phyloP scores from a whole-genome alignment of 2,113 vertebrate species.

The Laticauda laticaudata region DNA sequence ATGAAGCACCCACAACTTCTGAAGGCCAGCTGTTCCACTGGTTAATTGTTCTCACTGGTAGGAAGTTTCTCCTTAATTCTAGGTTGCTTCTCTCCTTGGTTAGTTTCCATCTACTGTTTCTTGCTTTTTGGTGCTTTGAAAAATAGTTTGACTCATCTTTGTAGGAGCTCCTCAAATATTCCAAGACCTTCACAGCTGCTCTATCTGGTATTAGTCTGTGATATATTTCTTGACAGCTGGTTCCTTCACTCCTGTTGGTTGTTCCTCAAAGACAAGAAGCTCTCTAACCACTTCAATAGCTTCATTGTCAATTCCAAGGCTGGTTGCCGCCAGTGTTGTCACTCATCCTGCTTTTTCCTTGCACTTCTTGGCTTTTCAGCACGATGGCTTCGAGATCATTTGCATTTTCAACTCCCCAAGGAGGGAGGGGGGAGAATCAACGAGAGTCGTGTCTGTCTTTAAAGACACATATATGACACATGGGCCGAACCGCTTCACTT shows the following conservation, averaged over 20 bases:
- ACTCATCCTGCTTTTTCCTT: not conserved
- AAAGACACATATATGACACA: not conserved
- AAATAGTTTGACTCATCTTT: too few relatives aligned
- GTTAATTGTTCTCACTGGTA: too few relatives aligned
- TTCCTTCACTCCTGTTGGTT: not conserved
- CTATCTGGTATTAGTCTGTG: not conserved
- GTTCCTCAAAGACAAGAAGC: not conserved
- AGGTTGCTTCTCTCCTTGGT: too few relatives aligned
- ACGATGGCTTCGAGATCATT: not conserved
- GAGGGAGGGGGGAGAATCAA: not conserved
- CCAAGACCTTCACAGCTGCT: not conserved
- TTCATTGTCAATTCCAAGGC: not conserved
- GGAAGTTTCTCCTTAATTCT: too few relatives aligned
- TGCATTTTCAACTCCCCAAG: not conserved
- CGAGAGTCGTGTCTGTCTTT: not conserved
- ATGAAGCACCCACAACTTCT: too few relatives aligned
- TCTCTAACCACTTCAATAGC: not conserved
- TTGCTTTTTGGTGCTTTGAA: too few relatives aligned
- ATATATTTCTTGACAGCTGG: not conserved
- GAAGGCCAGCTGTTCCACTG: too few relatives aligned
- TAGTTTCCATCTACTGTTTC: too few relatives aligned
- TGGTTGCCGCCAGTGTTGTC: not conserved
- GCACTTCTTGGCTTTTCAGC: not conserved
- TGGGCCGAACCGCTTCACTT: not conserved
- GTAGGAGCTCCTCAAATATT: too few relatives aligned